Percentiles rank a stretch among this genome's conserved stretches.
phyloP scores from a whole-genome alignment of 2,888 invertebrate species.

The Entomobrya multifasciata region DNA sequence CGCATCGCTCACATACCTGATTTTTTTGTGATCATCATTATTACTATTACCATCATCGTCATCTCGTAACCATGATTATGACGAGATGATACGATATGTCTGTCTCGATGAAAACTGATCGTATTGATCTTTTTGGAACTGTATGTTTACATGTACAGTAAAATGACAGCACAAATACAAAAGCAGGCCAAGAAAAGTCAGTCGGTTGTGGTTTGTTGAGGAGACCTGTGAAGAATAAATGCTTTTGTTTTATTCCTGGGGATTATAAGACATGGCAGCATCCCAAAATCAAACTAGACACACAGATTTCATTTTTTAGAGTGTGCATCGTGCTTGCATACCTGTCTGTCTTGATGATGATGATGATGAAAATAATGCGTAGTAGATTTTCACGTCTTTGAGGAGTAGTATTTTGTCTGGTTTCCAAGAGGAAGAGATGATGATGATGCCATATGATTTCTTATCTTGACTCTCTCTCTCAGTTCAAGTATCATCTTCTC shows the following conservation, averaged over 20 bases:
- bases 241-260: constrained; percentile 19
- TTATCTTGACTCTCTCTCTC: constrained; percentile 4
- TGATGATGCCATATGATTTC: constrained; percentile 25
- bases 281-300: constrained; percentile 25
- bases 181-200: neutral
- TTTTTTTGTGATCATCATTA: constrained; percentile 31
- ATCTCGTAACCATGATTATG: constrained; percentile 13
- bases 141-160: no score
- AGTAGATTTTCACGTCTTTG: neutral
- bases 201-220: neutral
- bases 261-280: constrained; percentile 24
- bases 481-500: neutral
- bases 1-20: constrained; percentile 14
- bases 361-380: neutral
- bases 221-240: constrained; percentile 15
- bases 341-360: constrained; percentile 4
- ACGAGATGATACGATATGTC: neutral
- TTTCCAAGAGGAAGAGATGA: constrained; percentile 17
- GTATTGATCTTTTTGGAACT: constrained; percentile 31
- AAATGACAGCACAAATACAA: constrained; percentile 28
- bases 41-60: constrained; percentile 10
- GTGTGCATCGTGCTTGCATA: constrained; percentile 5
- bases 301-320: neutral
- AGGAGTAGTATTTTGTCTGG: constrained; percentile 33
- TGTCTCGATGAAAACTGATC: constrained; percentile 17